A percentile compares a stretch with the other conserved stretches of the same genome.
Conservation (phyloP, 2,797 vertebrate genomes). For the Presbytis comata region DNA sequence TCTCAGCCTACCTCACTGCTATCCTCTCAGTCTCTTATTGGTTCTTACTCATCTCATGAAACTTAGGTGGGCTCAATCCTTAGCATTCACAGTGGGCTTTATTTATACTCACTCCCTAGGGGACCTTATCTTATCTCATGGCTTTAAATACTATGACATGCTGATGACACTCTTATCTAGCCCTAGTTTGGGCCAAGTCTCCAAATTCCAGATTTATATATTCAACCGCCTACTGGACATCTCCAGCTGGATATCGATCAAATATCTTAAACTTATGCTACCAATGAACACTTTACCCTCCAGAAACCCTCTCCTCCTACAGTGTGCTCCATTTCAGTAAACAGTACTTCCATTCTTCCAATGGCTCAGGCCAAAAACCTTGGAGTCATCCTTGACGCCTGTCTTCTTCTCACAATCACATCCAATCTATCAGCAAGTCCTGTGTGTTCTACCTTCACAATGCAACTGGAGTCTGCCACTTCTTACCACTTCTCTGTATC, state of each 20-base stretch:
- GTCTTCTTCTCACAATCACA: not conserved
- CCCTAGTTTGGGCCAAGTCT: not conserved
- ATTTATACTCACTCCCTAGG: not conserved
- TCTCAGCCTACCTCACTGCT: not conserved
- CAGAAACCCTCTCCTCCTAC: not conserved
- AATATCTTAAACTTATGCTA: not conserved
- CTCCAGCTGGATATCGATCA: not conserved
- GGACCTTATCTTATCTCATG: not conserved
- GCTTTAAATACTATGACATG: not conserved
- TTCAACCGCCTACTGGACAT: not conserved
- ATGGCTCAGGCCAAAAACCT: not conserved
- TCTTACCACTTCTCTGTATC: not conserved
- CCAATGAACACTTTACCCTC: not conserved
- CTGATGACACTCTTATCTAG: not conserved
- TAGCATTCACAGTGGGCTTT: not conserved
- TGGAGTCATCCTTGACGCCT: not conserved
- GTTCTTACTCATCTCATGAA: not conserved
- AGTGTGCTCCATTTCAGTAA: not conserved
- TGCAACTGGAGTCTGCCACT: not conserved
- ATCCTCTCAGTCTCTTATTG: not conserved
- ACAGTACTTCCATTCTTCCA: not conserved
- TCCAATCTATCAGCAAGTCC: not conserved
- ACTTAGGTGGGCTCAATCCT: not conserved
- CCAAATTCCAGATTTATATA: not conserved
- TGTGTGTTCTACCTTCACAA: not conserved